phyloP scores from a whole-genome alignment of 2,888 invertebrate species.

The Idaea aversata region DNA sequence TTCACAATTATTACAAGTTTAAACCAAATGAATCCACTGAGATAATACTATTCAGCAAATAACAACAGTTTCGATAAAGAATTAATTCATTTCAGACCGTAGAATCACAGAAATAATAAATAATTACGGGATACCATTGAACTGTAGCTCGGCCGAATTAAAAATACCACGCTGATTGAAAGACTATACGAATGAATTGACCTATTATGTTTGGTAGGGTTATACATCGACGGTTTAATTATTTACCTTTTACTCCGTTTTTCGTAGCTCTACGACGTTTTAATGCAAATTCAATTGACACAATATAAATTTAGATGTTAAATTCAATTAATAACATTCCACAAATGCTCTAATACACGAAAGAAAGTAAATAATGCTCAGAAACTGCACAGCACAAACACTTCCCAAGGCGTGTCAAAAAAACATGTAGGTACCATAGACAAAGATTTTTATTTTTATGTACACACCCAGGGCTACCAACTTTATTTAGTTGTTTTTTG shows the following conservation, averaged over 20 bases:
- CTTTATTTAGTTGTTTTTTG: too few relatives aligned
- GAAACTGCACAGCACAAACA: not conserved
- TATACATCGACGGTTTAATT: constrained; percentile 32
- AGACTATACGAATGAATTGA: not conserved
- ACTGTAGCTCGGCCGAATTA: constrained; percentile 11
- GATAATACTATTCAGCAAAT: constrained; percentile 10
- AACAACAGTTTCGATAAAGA: constrained; percentile 5
- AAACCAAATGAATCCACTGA: not conserved
- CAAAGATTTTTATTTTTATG: too few relatives aligned
- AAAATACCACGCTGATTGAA: not conserved
- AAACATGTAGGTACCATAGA: constrained; percentile 10
- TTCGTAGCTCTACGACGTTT: constrained; percentile 5
- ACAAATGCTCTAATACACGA: not conserved
- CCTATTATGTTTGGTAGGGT: constrained; percentile 8
- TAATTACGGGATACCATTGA: constrained; percentile 6
- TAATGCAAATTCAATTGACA: constrained; percentile 5
- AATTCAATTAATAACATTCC: not conserved
- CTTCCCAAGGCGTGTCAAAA: constrained; percentile 39
- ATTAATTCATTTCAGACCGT: not conserved
- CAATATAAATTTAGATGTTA: not conserved
- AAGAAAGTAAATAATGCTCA: not conserved
- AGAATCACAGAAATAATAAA: constrained; percentile 6
- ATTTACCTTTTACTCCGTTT: constrained; percentile 35
- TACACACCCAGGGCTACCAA: too few relatives aligned
- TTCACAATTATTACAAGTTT: not conserved